Evolutionary conservation across 2,888 invertebrate species (phyloP).

Genomic region (Drosophila greeni): DNA sequence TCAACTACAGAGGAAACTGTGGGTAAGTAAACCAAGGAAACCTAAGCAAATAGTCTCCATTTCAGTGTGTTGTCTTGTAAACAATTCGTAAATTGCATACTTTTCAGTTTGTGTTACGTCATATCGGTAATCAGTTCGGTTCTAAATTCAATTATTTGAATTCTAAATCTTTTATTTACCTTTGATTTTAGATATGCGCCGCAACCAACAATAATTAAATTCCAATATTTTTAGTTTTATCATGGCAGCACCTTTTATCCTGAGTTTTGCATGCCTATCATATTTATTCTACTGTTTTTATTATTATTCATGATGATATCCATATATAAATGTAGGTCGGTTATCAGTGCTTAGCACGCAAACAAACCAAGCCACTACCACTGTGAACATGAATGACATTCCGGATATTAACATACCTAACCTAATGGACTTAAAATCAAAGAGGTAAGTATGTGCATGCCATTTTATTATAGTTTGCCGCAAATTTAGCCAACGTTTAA

Average conservation of each 20-base stretch:
- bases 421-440: slow-evolving; percentile 74
- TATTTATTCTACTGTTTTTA: slow-evolving; percentile 2
- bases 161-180: slow-evolving; percentile 30
- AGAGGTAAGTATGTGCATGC: slow-evolving; percentile 62
- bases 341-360: slow-evolving; percentile 79
- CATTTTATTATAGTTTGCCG: not conserved
- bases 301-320: slow-evolving; percentile 7
- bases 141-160: not conserved
- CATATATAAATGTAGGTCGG: slow-evolving; percentile 68
- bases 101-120: slow-evolving; percentile 1
- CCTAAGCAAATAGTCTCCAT: not conserved
- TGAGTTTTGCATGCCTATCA: not conserved
- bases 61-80: slow-evolving; percentile 16
- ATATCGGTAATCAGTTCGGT: not conserved
- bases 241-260: not conserved
- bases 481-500: not conserved
- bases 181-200: slow-evolving; percentile 55
- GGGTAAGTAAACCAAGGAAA: slow-evolving; percentile 64
- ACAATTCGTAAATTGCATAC: not conserved
- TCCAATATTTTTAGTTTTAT: slow-evolving; percentile 21
- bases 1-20: slow-evolving; percentile 79
- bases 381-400: slow-evolving; percentile 77
- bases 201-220: slow-evolving; percentile 26
- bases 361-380: slow-evolving; percentile 76
- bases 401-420: slow-evolving; percentile 76